phyloP scores from a whole-genome alignment of 1,140 invertebrate species.

The Bombus soroeensis region DNA sequence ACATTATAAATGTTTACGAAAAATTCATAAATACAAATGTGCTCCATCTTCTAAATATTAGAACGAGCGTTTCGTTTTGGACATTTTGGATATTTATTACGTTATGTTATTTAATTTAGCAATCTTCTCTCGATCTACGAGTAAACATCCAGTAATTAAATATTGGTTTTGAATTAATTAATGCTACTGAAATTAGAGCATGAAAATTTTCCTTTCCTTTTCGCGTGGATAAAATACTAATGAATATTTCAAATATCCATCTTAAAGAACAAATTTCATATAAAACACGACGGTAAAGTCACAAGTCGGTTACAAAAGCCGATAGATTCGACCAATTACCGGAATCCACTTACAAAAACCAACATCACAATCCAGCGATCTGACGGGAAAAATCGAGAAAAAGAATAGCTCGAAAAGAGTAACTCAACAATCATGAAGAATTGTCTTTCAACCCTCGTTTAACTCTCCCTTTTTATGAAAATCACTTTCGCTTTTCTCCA shows the following conservation, averaged over 20 bases:
- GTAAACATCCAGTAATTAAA: too few relatives aligned
- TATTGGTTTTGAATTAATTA: too few relatives aligned
- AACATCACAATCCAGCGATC: background rate
- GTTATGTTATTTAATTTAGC: too few relatives aligned
- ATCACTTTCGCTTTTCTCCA: constrained; percentile 32
- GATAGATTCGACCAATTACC: background rate
- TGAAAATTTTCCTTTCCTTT: too few relatives aligned
- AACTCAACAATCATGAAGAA: background rate
- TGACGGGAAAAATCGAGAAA: background rate
- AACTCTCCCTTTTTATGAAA: background rate
- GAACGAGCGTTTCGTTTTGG: background rate
- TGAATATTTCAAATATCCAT: too few relatives aligned
- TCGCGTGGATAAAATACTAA: too few relatives aligned
- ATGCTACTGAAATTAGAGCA: too few relatives aligned
- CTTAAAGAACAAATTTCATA: too few relatives aligned
- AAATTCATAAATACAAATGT: background rate
- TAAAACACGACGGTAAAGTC: too few relatives aligned
- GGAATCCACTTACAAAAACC: background rate
- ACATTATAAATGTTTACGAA: too few relatives aligned
- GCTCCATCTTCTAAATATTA: background rate
- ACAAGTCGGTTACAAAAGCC: background rate
- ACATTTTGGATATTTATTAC: background rate
- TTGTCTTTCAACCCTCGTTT: background rate
- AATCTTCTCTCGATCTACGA: too few relatives aligned
- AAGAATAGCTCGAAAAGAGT: background rate